Percentiles rank a stretch among this genome's conserved stretches.
Conservation (phyloP, 2,113 vertebrate species). For the Dolichallabes microphthalmus region DNA sequence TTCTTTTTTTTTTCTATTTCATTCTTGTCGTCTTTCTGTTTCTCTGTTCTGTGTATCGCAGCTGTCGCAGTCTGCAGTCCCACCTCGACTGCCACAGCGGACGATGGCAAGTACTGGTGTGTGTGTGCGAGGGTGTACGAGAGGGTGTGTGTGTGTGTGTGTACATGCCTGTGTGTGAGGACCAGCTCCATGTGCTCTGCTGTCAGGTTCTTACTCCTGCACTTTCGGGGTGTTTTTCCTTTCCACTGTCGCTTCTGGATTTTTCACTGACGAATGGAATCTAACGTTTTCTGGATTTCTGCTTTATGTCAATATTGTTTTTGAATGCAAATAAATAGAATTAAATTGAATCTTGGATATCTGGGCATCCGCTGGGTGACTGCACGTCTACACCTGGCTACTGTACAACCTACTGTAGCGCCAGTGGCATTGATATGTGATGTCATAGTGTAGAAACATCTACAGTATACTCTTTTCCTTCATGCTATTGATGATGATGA, state of each 20-base stretch:
- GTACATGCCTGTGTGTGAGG: neutral
- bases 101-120: constrained; percentile 61
- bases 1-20: neutral
- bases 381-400: neutral
- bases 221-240: neutral
- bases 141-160: constrained; percentile 16
- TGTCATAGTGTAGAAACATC: neutral
- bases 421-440: neutral
- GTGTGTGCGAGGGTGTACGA: neutral
- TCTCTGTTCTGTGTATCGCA: constrained; percentile 28
- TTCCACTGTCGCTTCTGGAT: neutral
- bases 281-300: neutral
- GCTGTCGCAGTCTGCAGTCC: constrained; percentile 58
- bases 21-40: neutral
- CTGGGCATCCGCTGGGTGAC: neutral
- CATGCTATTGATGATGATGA: neutral
- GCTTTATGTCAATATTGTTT: neutral
- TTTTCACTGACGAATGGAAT: neutral
- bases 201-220: neutral
- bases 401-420: neutral
- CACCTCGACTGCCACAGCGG: constrained; percentile 61
- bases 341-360: neutral
- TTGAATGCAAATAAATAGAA: neutral
- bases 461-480: neutral
- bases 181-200: neutral